Base-by-base conservation (phyloP, 92 coral and sea anemone genomes). In the Actinernus sp. region DNA sequence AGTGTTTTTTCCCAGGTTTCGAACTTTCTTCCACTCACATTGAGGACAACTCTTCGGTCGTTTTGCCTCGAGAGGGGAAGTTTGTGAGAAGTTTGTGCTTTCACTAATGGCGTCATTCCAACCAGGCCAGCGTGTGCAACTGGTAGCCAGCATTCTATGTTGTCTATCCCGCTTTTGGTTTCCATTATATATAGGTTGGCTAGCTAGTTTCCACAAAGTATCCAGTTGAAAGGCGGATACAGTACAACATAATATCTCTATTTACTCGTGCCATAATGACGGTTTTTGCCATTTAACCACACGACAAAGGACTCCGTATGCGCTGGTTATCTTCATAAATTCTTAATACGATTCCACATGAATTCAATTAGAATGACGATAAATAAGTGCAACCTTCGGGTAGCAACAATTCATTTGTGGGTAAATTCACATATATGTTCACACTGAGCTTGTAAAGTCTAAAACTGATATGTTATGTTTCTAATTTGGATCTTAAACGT, bases 1-100 rank as follows among this genome's bases (percentile, higher is more conserved):
- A 94, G 74, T 4, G 93, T 94, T 14, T 74, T 77, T 44, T 87
- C 89, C 98, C 98, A 94, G 27, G 98, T 94, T 70, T 94, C 97
- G 63, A 82, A 94, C 57, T 81, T 86, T 59, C 95, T 63, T 63
- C 98, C 98, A 31, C 94, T 83, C 38, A 94, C 95, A 46, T 91
- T 91, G 31, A 94, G 71, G 17, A 76, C 77, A 54, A 94, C 72
- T 76, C 92, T 64, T 36, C 81, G 74, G 71, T 90, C 97, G n/a
- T 82, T 79, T 49, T 75, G 49, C 39, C 68, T 75, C 61, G 78
- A 68, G 23, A 82, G 83, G 7, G 72, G 89, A 20, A 85, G 52
- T 10, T 74, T 50, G 19, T 37, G 49, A 1, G 92, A 64, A 40
- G 79, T 31, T 21, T 73, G 56, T 61, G 60, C 69, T 31, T 55